These are phyloP conservation scores for Polydrusus pterygomalis DNA, from an alignment of 2,888 invertebrate genomes.

Conservation along the genomic window DNA sequence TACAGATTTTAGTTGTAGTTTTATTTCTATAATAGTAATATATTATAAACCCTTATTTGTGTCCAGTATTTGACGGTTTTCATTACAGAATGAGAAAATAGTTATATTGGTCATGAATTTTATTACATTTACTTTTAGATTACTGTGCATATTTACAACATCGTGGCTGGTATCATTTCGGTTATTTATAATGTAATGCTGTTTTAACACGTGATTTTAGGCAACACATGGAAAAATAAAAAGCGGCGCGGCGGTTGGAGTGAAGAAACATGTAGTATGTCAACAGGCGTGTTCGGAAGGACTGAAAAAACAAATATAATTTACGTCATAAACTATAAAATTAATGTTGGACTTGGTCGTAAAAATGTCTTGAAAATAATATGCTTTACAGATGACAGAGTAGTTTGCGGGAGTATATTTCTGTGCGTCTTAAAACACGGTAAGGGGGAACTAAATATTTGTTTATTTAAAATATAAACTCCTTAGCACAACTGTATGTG, in stretches of 20 bases:
- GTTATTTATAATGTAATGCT: too few relatives aligned
- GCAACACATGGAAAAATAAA: constrained; percentile 14
- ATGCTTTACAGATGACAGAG: neutral
- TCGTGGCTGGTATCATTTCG: too few relatives aligned
- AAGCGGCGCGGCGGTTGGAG: neutral
- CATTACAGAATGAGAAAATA: too few relatives aligned
- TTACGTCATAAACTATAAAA: constrained; percentile 11
- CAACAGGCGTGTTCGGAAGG: constrained; percentile 15
- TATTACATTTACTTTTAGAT: too few relatives aligned
- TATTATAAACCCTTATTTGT: too few relatives aligned
- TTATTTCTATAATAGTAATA: too few relatives aligned
- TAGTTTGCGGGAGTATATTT: neutral
- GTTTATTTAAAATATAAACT: neutral
- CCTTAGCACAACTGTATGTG: too few relatives aligned
- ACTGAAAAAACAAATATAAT: constrained; percentile 15
- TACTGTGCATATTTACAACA: too few relatives aligned
- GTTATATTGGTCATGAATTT: too few relatives aligned
- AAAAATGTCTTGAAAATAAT: constrained; percentile 14
- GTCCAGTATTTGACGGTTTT: too few relatives aligned
- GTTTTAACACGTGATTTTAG: constrained; percentile 9
- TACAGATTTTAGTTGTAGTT: too few relatives aligned
- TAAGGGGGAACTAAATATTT: neutral
- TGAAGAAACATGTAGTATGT: constrained; percentile 22
- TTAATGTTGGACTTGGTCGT: constrained; percentile 4
- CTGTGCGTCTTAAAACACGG: neutral